phyloP scores from a whole-genome alignment of 2,113 vertebrate genomes.

The Nymphicus hollandicus region DNA sequence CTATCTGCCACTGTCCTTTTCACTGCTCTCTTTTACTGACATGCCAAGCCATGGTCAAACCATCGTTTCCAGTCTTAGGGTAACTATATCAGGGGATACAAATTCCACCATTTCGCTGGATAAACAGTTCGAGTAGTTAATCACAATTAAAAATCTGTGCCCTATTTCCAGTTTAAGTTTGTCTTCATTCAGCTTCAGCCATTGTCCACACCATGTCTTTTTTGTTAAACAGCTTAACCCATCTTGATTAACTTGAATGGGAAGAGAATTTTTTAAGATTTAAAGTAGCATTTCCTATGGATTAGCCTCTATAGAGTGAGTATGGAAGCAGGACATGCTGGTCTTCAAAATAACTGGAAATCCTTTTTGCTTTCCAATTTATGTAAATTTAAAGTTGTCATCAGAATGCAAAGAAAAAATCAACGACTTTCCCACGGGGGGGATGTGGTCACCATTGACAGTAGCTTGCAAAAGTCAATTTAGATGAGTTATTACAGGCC shows the following conservation, averaged over 20 bases:
- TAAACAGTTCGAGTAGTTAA: neutral
- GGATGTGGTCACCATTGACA: neutral
- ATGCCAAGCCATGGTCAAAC: neutral
- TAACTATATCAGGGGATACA: neutral
- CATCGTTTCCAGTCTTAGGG: neutral
- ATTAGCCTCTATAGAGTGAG: neutral
- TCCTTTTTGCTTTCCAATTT: neutral
- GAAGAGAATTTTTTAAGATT: neutral
- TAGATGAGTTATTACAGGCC: neutral
- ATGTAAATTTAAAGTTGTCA: neutral
- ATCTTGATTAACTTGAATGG: neutral
- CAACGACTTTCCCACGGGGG: neutral
- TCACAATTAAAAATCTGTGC: neutral
- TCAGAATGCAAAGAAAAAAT: neutral
- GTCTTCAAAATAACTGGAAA: neutral
- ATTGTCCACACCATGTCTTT: neutral
- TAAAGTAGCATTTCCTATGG: neutral
- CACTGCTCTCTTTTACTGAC: neutral
- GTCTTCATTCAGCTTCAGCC: neutral
- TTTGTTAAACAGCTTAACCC: neutral
- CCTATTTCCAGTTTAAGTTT: neutral
- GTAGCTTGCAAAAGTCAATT: neutral
- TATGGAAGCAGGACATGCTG: neutral
- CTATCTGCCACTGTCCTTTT: neutral
- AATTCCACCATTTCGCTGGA: neutral